Evolutionary conservation across 1,140 invertebrate genomes (phyloP).

Genomic region (Dendrolimus punctatus): DNA sequence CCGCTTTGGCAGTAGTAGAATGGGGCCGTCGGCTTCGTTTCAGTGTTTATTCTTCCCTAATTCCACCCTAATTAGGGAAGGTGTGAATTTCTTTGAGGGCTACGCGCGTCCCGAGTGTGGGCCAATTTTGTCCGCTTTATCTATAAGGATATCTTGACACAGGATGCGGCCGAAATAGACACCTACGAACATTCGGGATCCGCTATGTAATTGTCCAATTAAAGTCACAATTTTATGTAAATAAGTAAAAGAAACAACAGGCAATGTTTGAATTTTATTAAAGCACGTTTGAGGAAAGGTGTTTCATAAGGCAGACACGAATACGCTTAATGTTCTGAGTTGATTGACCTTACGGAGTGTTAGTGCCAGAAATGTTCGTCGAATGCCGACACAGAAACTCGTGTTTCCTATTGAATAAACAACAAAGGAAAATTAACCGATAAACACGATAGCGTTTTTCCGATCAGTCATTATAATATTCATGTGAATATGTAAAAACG

Average conservation of each 20-base stretch:
- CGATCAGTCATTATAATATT: no score
- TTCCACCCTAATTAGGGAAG: conserved; percentile 58
- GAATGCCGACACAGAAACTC: no score
- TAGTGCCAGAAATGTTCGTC: background rate
- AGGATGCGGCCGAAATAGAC: conserved; percentile 48
- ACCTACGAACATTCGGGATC: conserved; percentile 26
- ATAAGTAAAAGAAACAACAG: conserved; percentile 28
- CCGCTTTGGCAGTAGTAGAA: conserved; percentile 21
- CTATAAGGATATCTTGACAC: conserved; percentile 43
- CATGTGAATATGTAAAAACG: no score
- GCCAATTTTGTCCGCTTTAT: conserved; percentile 36
- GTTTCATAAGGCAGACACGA: conserved; percentile 2
- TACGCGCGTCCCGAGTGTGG: conserved; percentile 46
- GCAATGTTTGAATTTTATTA: conserved; percentile 8
- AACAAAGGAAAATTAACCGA: no score
- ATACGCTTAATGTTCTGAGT: conserved; percentile 6
- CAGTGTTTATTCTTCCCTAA: conserved; percentile 54
- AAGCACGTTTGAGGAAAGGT: conserved; percentile 12
- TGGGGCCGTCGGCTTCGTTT: conserved; percentile 26
- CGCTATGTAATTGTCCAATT: conserved; percentile 62
- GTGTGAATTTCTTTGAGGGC: conserved; percentile 58
- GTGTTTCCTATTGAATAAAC: no score
- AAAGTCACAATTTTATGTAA: conserved; percentile 60
- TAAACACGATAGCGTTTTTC: no score
- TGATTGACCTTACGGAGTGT: background rate